Evolutionary conservation across 2,113 vertebrate species (phyloP), one percentile per base, ranked within the genome.

Genomic region (Oreotrochilus melanogaster): DNA sequence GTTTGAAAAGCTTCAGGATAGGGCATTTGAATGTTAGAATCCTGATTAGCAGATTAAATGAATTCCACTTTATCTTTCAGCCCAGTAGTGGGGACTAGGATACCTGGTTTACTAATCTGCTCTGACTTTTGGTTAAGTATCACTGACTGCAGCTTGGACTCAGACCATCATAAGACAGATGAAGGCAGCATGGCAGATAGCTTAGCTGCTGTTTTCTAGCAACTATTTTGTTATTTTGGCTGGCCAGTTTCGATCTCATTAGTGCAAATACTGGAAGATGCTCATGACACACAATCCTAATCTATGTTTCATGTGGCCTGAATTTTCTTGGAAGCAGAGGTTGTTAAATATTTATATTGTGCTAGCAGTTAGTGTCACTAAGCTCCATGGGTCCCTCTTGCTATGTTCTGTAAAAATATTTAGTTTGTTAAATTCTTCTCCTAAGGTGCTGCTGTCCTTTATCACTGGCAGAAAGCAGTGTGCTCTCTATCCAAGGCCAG

Each of bases 21-120:
- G 95, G 93, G 50, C 83, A 95, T 96, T 96, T 96, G 94, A 95
- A 97, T 94, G 91, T 91, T 96, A 95, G 95, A 94, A 94, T 95
- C 95, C 95, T 94, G 96, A 96, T 97, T 93, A 97, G 78, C 86
- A 82, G 86, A 94, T 95, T 96, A 91, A 96, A 92, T 93, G 93
- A 97, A 97, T 95, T 95, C 94, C 76, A 64, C 72, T 95, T 97
- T 97, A 94, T 95, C 73, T 95, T 89, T 86, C 74, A 65, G 92
- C 81, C 78, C 89, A 84, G 76, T 71, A 31, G 51, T 28, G 58
- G 61, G 65, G 54, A 73, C 62, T 76, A 39, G 81, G 72, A 95
- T 65, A 78, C 94, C 87, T 89, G 90, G 88, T 0, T 96, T 91
- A 75, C 62, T 96, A 97, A 97, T 97, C 84, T 81, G 48, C 92